Base-by-base conservation (phyloP, 53 echinoderm and acorn worm genomes). In the Mesocentrotus franciscanus region DNA sequence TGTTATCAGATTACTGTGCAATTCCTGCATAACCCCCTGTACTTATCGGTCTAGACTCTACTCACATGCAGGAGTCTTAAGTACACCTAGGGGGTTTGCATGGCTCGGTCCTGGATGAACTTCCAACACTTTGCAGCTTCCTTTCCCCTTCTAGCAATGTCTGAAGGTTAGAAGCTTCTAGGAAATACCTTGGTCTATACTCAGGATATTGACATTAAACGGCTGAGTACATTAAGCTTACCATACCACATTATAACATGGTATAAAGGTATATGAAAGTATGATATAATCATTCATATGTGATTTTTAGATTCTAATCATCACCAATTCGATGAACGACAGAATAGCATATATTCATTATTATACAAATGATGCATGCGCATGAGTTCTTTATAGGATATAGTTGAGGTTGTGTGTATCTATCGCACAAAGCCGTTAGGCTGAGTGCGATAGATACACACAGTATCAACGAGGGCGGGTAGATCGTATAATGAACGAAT, bases 11-110 rank as follows among this genome's bases (percentile, higher is more conserved):
- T 87, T 87, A 87, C 87, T 27, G 27, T 57, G 87, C 87, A 27
- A n/a, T 87, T 58, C 56, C 87, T 87, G 87, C 87, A 59, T 87
- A 87, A 87, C 58, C 57, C 87, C 87, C 57, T 87, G 27, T 87
- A 35, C 87, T 87, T 87, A 87, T 87, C 87, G n/a, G 87, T 87
- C 87, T 87, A 87, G 87, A 87, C 87, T 87, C 27, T 5, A 18
- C 87, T 87, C 58, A 87, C 87, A 87, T 87, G 4, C 27, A 58
- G 27, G 58, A 26, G 57, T 58, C 57, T 87, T 87, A 58, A 87
- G 58, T 35, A 56, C 87, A 58, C 87, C 58, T 26, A 8, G 29
- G 58, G 87, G 26, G 57, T 10, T 26, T 81, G n/a, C n/a, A n/a
- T 8, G 20, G 87, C 17, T 27, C 6, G 58, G 87, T 26, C 56